Base-by-base conservation (phyloP, 1,140 invertebrate species). In the Agraylea sexmaculata region DNA sequence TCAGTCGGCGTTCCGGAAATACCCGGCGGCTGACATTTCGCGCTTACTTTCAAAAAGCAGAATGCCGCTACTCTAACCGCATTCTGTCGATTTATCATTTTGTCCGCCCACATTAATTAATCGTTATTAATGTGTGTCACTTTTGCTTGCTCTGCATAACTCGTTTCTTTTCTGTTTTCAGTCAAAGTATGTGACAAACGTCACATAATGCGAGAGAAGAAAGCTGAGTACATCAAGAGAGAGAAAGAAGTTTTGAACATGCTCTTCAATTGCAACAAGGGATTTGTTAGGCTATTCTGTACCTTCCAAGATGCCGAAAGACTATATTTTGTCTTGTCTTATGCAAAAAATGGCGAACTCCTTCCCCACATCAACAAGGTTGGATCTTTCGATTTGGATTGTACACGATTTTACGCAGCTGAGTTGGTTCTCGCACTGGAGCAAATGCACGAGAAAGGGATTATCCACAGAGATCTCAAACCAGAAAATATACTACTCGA, bases 181-280 rank as follows among this genome's bases (percentile, higher is more conserved):
- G 87, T 97, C 55, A 98, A 98, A 77, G 90, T 97, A 1, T 86
- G 91, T 61, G 86, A 94, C 48, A 97, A 98, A 63, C 68, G 75
- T 10, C 82, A 91, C 55, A 93, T 99, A 36, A 77, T 92, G 41
- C 73, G 81, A 37, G 91, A 98, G 60, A 86, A 83, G 51, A 98
- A 98, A 64, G 80, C 81, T 37, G 82, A 91, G 52, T 92, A 93
- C 59, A 83, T 98, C 21, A 85, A 83, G 59, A 71, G 92, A 23
- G 92, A 96, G 57, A 94, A 91, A 59, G 84, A 93, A 53, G 83
- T 91, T 11, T 61, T 96, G 46, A 80, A 83, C 53, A 78, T 79
- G 62, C 60, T 90, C 27, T 78, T 76, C 36, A 68, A 65, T 42
- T 69, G 69, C 25, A 71, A 70, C 51, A 57, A 76, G 55, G 94